Evolutionary conservation across 1,140 invertebrate genomes (phyloP), one percentile per base, ranked within the genome.

Genomic region (Drosophila neocordata): DNA sequence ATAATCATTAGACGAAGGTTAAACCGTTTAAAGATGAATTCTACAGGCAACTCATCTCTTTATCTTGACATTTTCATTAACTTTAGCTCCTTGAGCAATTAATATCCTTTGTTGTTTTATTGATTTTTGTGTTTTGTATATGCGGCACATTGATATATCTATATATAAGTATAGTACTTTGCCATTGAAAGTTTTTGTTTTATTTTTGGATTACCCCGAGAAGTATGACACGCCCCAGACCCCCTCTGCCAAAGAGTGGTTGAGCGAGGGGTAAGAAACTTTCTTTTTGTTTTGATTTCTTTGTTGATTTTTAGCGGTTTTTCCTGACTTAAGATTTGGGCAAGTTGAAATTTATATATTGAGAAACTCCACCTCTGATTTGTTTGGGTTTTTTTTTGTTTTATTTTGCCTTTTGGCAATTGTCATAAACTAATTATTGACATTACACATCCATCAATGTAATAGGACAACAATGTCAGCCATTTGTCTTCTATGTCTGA

Each of bases 171-270:
- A 62, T 75, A 31, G 57, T 62, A 24, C 67, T 69, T 62, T 82
- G 79, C 74, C 79, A 82, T 82, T 82, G 79, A 82, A 82, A 77
- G 55, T 78, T 82, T 72, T 69, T 70, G 64, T 53, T 77, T 81
- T 81, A 81, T 77, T 81, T 81, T 81, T 69, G 78, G 79, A 80
- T 77, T 81, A 64, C 68, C 38, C 64, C 71, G 35, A 66, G 61
- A 69, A 73, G 65, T 69, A 38, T 24, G 67, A 37, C 63, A 80
- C 76, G 70, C 70, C 66, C 77, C 58, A 12, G 12, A n/a, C 38
- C 38, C 31, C 4, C 31, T 9, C 31, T 31, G 27, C 4, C 27
- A 0, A 6, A 31, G 27, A 31, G 4, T 31, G 4, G 4, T n/a
- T n/a, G n/a, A n/a, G n/a, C n/a, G 27, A 6, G 27, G 27, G 41